Percentiles rank a stretch among this genome's conserved stretches.
Evolutionary conservation across 53 echinoderm and acorn worm genomes (phyloP).

Genomic region (Paracentrotus lividus): DNA sequence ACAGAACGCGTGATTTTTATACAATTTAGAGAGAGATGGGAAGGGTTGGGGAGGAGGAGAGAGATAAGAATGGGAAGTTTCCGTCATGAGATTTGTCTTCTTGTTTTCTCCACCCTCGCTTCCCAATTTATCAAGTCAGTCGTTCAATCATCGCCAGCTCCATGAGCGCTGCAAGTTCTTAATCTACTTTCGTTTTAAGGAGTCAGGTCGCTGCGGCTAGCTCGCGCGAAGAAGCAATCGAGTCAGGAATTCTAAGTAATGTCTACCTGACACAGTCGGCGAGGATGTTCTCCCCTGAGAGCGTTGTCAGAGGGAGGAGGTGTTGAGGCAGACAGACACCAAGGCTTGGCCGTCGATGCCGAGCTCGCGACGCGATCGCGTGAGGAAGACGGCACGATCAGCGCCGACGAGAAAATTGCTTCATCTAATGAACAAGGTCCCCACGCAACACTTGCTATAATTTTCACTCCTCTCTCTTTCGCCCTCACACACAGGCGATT

Average conservation of each 20-base stretch:
- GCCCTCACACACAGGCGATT: slow-evolving; percentile 8
- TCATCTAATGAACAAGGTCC: slow-evolving; percentile 68
- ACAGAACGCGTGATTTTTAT: slow-evolving; percentile 37
- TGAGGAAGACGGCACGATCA: slow-evolving; percentile 45
- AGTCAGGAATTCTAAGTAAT: slow-evolving; percentile 68
- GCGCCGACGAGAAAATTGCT: slow-evolving; percentile 44
- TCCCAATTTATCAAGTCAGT: slow-evolving; percentile 58
- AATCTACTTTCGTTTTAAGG: slow-evolving; percentile 55
- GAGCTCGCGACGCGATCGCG: slow-evolving; percentile 33
- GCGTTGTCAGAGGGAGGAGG: slow-evolving; percentile 25
- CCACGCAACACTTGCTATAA: slow-evolving; percentile 64
- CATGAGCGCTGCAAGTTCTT: slow-evolving; percentile 15
- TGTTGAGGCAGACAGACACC: slow-evolving; percentile 49
- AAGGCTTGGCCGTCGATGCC: slow-evolving; percentile 8
- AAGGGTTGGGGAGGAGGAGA: background rate
- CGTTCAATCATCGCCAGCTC: slow-evolving; percentile 58
- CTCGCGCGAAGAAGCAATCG: slow-evolving; percentile 54
- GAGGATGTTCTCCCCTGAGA: slow-evolving; percentile 48
- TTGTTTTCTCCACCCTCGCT: slow-evolving; percentile 38
- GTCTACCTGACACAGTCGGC: slow-evolving; percentile 64
- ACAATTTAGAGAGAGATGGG: slow-evolving; percentile 4
- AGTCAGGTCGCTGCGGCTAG: slow-evolving; percentile 11
- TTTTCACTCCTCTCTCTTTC: slow-evolving; percentile 37
- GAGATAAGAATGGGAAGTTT: slow-evolving; percentile 13
- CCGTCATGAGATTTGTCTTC: background rate